These are phyloP conservation scores for Prionace glauca DNA, from an alignment of 2,797 vertebrate genomes.

Conservation along the genomic window DNA sequence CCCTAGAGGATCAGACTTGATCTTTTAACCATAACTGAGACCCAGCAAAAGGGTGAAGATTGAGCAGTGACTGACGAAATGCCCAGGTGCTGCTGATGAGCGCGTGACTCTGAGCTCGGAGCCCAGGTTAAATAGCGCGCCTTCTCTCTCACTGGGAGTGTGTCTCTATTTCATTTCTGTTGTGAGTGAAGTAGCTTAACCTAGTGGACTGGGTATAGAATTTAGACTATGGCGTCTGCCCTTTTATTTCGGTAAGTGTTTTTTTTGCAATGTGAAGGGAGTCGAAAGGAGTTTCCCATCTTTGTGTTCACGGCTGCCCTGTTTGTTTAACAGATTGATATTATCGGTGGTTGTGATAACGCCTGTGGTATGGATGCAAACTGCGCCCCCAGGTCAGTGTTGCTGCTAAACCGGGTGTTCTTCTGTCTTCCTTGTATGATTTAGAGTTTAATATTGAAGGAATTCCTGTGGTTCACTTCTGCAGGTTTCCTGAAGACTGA, in stretches of 20 bases:
- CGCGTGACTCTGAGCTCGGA: not conserved
- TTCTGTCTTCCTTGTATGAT: no score
- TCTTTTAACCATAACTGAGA: no score
- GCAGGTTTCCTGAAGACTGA: conserved; percentile 50
- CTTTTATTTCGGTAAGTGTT: conserved; percentile 46
- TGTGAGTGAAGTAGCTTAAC: not conserved
- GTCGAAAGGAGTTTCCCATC: not conserved
- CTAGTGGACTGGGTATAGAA: not conserved
- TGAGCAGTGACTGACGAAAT: no score
- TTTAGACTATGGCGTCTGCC: conserved; percentile 45
- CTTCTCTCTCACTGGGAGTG: not conserved
- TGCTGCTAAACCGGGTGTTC: conserved; percentile 51
- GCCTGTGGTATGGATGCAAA: conserved; percentile 44
- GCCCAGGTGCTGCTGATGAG: not conserved
- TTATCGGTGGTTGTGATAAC: conserved; percentile 49
- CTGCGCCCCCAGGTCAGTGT: conserved; percentile 38
- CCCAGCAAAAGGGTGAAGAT: no score
- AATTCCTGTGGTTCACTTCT: conserved; percentile 44
- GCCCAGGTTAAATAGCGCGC: not conserved
- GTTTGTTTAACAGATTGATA: conserved; percentile 47
- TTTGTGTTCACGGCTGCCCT: not conserved
- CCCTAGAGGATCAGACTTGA: no score
- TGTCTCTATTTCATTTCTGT: no score
- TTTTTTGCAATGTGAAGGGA: not conserved
- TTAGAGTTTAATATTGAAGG: not conserved